Conservation (phyloP, 2,888 invertebrate genomes). For the Eudemis profundana region DNA sequence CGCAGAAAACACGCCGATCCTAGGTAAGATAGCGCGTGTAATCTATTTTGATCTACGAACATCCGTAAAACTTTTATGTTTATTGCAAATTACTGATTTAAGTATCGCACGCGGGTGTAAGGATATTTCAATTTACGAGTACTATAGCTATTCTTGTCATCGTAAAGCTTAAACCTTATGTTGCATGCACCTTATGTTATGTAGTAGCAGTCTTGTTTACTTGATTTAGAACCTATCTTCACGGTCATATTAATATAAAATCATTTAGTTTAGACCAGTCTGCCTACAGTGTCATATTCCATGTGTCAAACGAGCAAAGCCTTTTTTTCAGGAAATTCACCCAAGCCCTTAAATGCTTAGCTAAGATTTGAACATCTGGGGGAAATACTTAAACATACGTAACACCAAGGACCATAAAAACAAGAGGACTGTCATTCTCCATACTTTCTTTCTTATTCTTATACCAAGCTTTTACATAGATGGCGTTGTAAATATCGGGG, state of each 20-base stretch:
- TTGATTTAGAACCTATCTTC: conserved; percentile 3
- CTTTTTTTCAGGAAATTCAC: too few species aligned
- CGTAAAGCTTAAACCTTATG: conserved; percentile 27
- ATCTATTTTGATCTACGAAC: conserved; percentile 49
- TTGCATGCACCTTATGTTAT: conserved; percentile 9
- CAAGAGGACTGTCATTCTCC: too few species aligned
- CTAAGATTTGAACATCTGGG: too few species aligned
- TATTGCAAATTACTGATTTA: conserved; percentile 53
- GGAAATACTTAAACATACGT: too few species aligned
- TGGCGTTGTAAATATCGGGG: too few species aligned
- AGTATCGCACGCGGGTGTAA: conserved; percentile 26
- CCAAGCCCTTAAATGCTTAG: too few species aligned
- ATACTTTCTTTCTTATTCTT: too few species aligned
- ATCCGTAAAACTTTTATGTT: conserved; percentile 50
- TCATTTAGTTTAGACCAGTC: neutral
- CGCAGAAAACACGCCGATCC: conserved; percentile 45
- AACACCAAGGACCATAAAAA: too few species aligned
- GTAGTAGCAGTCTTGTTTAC: conserved; percentile 17
- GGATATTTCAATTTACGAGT: conserved; percentile 39
- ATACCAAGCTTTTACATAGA: too few species aligned
- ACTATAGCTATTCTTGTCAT: conserved; percentile 19
- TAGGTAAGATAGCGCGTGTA: conserved; percentile 44
- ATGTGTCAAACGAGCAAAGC: too few species aligned
- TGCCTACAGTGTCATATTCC: too few species aligned
- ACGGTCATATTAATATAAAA: neutral